These are phyloP conservation scores for Noctua pronuba DNA, from an alignment of 2,888 invertebrate species.

Conservation along the genomic window DNA sequence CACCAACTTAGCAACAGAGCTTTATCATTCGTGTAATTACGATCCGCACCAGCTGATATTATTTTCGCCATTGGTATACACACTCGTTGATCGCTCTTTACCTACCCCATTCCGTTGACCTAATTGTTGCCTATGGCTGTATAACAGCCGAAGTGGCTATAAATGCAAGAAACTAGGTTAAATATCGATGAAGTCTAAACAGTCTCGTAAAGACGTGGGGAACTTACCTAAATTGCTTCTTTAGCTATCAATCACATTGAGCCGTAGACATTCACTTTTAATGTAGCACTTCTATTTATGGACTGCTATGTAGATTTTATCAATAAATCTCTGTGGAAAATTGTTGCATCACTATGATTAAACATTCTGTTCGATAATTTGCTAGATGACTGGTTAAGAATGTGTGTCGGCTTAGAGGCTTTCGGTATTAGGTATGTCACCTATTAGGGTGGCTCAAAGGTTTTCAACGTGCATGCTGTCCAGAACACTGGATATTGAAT, in stretches of 20 bases:
- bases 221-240: constrained; percentile 74
- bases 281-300: constrained; percentile 45
- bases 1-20: constrained; percentile 1
- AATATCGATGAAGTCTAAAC: constrained; percentile 86
- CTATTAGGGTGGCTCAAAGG: constrained; percentile 9
- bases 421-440: constrained; percentile 9
- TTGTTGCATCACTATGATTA: constrained; percentile 22
- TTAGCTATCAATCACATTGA: constrained; percentile 68
- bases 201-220: constrained; percentile 74
- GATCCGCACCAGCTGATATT: constrained; percentile 42
- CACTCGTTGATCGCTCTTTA: constrained; percentile 78
- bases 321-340: constrained; percentile 23
- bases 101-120: constrained; percentile 86
- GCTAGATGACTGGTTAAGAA: not conserved
- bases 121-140: constrained; percentile 86
- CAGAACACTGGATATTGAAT: constrained; percentile 11
- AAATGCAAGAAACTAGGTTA: constrained; percentile 88
- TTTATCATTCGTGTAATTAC: constrained; percentile 30
- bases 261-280: constrained; percentile 46
- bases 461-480: constrained; percentile 7
- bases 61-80: constrained; percentile 76
- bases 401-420: not conserved
- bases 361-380: constrained; percentile 11
- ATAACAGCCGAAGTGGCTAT: constrained; percentile 85
- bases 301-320: constrained; percentile 18